Percentiles rank a stretch among this genome's conserved stretches.
These are phyloP conservation scores for Empidonax traillii DNA, from an alignment of 2,113 vertebrate species.

Conservation along the genomic window DNA sequence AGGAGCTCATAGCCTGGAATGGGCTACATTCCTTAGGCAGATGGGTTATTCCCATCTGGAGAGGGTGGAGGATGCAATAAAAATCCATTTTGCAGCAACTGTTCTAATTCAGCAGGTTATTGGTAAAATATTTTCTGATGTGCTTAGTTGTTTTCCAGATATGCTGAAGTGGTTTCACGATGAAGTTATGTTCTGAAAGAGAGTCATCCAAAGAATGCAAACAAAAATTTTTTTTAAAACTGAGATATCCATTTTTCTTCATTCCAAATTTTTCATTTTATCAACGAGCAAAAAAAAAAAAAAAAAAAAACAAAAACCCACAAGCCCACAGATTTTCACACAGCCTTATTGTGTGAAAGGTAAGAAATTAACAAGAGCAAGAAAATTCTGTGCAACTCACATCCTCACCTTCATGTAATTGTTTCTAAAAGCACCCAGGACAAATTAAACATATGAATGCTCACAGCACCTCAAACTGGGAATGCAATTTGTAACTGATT, in stretches of 20 bases:
- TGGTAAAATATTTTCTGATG: not conserved
- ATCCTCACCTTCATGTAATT: not conserved
- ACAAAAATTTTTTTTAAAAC: slow-evolving; percentile 17
- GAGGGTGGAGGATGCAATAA: not conserved
- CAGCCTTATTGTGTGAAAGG: not conserved
- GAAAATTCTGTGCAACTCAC: not conserved
- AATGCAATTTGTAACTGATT: slow-evolving; percentile 30
- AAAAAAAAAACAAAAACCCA: not conserved
- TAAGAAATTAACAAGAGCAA: not conserved
- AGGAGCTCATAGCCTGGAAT: not conserved
- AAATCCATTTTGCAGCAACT: not conserved
- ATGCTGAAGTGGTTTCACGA: not conserved
- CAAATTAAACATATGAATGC: not conserved
- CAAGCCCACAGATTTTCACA: not conserved
- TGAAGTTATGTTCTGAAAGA: not conserved
- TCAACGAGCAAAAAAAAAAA: not conserved
- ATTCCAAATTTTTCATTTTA: not conserved
- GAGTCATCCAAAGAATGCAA: slow-evolving; percentile 10
- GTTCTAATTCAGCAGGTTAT: not conserved
- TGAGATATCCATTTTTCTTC: not conserved
- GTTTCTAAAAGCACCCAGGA: not conserved
- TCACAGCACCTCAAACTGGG: not conserved
- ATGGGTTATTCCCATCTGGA: not conserved
- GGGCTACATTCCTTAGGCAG: not conserved
- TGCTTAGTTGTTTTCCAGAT: not conserved